Conservation (phyloP, 2,888 invertebrate species). For the Danaus chrysippus region DNA sequence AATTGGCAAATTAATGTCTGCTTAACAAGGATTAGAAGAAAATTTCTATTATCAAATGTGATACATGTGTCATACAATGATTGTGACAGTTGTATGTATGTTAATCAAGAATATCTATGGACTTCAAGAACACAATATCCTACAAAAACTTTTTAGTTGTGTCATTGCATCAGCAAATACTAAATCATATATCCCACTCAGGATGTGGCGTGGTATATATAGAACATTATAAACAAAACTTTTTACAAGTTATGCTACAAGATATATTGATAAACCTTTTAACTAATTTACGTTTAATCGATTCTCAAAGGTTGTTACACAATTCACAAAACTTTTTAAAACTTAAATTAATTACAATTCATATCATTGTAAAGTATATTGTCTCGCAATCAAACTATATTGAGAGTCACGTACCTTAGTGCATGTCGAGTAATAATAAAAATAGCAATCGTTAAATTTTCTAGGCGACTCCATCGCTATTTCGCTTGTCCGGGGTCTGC, state of each 20-base stretch:
- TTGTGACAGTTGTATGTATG: too few relatives aligned
- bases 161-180: too few relatives aligned
- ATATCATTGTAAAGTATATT: constrained; percentile 20
- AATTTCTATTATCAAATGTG: too few relatives aligned
- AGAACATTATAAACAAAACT: neutral
- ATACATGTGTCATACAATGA: too few relatives aligned
- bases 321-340: constrained; percentile 22
- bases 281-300: constrained; percentile 3
- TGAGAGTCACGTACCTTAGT: constrained; percentile 81
- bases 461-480: constrained; percentile 83
- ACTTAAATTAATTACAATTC: constrained; percentile 8
- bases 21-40: too few relatives aligned
- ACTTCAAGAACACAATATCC: too few relatives aligned
- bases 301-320: constrained; percentile 21
- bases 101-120: too few relatives aligned
- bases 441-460: constrained; percentile 92
- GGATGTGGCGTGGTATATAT: neutral
- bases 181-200: neutral
- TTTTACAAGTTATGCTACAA: neutral
- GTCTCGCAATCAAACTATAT: constrained; percentile 16
- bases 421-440: constrained; percentile 92
- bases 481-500: constrained; percentile 63
- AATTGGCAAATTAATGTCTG: constrained; percentile 8
- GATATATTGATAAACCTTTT: neutral
- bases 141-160: too few relatives aligned